Evolutionary conservation across 2,888 invertebrate genomes (phyloP).

Genomic region (Aleiodes alternator): DNA sequence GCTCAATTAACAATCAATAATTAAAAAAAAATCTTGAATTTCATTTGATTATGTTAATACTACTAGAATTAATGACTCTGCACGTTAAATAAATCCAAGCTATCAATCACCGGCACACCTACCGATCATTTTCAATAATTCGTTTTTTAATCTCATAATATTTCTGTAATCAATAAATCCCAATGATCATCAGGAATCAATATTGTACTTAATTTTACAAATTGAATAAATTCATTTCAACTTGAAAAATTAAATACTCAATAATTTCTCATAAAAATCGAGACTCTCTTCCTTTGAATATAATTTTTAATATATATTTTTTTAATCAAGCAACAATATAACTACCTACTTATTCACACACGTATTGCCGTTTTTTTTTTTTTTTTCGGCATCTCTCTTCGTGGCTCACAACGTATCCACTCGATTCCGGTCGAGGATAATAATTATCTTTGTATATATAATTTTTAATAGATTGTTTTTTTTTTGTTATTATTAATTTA

Average conservation of each 20-base stretch:
- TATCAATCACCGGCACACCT: conserved; percentile 31
- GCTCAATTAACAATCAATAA: too few relatives aligned
- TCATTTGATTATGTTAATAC: too few relatives aligned
- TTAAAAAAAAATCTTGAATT: too few relatives aligned
- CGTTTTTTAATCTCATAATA: conserved; percentile 1
- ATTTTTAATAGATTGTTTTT: conserved; percentile 50
- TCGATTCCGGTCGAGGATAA: conserved; percentile 53
- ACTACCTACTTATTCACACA: conserved; percentile 29
- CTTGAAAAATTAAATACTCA: neutral
- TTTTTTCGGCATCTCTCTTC: neutral
- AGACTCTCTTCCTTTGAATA: neutral
- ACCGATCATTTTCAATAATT: conserved; percentile 5
- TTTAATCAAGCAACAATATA: conserved; percentile 18
- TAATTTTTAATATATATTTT: neutral
- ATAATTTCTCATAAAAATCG: neutral
- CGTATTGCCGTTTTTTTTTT: neutral
- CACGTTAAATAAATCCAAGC: neutral
- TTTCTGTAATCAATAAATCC: neutral
- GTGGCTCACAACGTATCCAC: conserved; percentile 47
- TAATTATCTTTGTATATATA: conserved; percentile 46
- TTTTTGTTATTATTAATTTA: conserved; percentile 50
- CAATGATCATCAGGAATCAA: too few relatives aligned
- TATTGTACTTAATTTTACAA: too few relatives aligned
- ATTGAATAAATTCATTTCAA: neutral
- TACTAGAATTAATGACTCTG: neutral